These are phyloP conservation scores for Phalacrocorax carbo DNA, from an alignment of 2,113 vertebrate genomes.

Conservation along the genomic window DNA sequence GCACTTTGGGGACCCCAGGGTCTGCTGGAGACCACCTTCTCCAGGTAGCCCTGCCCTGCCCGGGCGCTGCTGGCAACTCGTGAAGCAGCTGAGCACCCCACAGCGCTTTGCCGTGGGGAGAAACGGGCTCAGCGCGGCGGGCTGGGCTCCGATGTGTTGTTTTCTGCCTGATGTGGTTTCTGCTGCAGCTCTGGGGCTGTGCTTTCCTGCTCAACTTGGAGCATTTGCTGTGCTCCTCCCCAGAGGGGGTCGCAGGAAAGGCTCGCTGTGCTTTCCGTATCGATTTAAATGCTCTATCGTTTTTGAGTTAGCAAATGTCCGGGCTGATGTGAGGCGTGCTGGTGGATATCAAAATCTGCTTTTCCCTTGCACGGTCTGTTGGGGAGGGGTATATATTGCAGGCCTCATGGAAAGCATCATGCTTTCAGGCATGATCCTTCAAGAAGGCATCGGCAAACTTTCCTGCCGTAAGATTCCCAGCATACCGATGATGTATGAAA, in stretches of 20 bases:
- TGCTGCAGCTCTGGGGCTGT: neutral
- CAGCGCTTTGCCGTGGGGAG: accelerated
- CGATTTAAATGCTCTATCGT: neutral
- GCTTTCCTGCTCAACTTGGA: neutral
- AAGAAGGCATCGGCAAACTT: neutral
- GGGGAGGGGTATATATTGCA: neutral
- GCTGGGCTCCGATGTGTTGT: accelerated
- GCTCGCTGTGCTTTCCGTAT: accelerated
- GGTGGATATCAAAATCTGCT: neutral
- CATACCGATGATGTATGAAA: neutral
- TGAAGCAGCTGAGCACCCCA: neutral
- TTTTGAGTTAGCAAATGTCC: neutral
- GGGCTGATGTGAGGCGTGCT: accelerated
- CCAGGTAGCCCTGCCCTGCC: neutral
- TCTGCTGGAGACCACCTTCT: neutral
- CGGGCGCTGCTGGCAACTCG: neutral
- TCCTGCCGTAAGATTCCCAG: neutral
- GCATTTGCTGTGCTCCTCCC: neutral
- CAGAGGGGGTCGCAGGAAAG: accelerated
- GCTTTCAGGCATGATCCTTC: neutral
- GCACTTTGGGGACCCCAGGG: neutral
- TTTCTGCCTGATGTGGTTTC: neutral
- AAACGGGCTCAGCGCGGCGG: accelerated
- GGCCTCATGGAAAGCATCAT: accelerated
- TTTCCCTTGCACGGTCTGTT: neutral